Evolutionary conservation across 2,888 invertebrate genomes (phyloP), one percentile per base, ranked within the genome.

Genomic region (Nymphalis c-album): DNA sequence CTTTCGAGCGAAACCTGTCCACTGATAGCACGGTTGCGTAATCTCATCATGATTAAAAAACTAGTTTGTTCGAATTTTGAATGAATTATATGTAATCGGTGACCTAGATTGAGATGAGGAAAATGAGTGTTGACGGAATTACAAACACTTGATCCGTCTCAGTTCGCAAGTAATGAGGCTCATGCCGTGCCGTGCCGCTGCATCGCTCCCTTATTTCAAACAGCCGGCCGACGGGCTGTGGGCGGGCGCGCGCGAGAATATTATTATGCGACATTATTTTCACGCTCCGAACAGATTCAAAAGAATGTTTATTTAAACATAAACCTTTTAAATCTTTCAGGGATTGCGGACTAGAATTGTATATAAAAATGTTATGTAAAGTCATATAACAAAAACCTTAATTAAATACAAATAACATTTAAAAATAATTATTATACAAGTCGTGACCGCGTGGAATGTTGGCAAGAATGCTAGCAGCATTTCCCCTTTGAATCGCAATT

Each of bases 11-110:
- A 77, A 75, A 75, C 74, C 73, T 69, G 61, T 60, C 10, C 63
- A 60, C 47, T 69, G 71, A 70, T 76, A 70, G 72, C 64, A 69
- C 68, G 68, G 66, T 78, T 77, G 70, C 73, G 63, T 77, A 71
- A 78, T 74, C 50, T 57, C 73, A 71, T 73, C 69, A 62, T 70
- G 69, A 73, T 75, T 68, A 69, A 69, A 75, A 73, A 83, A 84
- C 85, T 78, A 80, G 83, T 85, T 83, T 80, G 78, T 35, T 40
- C 18, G 35, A 57, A 40, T 57, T 55, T 55, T 78, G 77, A 80
- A 76, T 76, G 77, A 76, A 64, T 22, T 26, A 60, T 68, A 68
- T 73, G 69, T 67, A 70, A 67, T 65, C 59, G 40, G 13, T 58
- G 73, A 71, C 73, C 70, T 64, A 68, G 67, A 67, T 72, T 59